These are phyloP conservation scores for Cebus imitator DNA, from an alignment of 2,113 vertebrate genomes.

Conservation along the genomic window DNA sequence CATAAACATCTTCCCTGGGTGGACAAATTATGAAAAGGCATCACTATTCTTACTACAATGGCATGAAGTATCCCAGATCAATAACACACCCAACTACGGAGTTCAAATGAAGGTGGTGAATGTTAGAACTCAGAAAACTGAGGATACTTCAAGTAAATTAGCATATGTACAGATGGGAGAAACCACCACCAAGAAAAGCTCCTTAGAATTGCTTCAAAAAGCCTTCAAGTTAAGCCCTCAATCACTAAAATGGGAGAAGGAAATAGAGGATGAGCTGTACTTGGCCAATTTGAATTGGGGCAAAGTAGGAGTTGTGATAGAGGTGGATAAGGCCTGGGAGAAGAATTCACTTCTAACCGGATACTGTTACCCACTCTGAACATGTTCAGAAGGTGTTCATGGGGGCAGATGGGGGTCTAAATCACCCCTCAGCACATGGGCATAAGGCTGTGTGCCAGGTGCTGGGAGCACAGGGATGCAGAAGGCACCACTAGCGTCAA, in stretches of 20 bases:
- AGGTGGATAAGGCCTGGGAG: rapidly evolving
- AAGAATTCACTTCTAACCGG: neutral
- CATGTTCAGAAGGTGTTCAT: neutral
- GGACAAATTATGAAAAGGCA: neutral
- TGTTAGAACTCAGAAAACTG: neutral
- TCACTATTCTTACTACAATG: neutral
- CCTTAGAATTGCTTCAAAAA: neutral
- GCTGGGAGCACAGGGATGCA: neutral
- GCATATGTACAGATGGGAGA: neutral
- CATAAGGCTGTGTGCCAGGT: neutral
- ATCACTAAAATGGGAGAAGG: neutral
- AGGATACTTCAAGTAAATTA: neutral
- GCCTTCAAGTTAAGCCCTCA: neutral
- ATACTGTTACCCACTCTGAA: neutral
- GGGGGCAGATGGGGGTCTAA: neutral
- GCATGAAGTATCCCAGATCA: neutral
- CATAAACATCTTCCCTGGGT: neutral
- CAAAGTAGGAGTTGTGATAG: neutral
- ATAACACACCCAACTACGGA: neutral
- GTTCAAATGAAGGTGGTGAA: too few relatives aligned
- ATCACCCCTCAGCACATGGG: neutral
- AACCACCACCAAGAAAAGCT: neutral
- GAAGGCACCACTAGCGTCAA: neutral
- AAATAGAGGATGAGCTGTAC: neutral
- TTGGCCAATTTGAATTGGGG: neutral